phyloP scores from a whole-genome alignment of 2,113 vertebrate species.

The Protobothrops flavoviridis region DNA sequence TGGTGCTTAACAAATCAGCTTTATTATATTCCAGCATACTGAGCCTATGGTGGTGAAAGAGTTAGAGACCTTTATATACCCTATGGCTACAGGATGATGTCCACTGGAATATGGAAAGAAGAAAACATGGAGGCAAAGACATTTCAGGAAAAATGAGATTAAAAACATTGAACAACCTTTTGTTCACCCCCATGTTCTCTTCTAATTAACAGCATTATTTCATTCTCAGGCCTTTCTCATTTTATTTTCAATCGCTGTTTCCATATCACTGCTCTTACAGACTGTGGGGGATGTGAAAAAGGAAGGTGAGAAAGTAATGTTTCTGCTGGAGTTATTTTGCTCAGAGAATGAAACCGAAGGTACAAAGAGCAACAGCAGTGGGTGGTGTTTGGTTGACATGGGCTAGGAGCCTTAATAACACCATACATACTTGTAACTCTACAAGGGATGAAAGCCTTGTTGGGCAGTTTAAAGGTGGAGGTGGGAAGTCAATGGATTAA shows the following conservation, averaged over 20 bases:
- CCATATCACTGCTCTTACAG: neutral
- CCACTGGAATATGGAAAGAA: neutral
- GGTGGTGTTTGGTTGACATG: neutral
- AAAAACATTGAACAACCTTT: neutral
- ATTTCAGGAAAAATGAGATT: neutral
- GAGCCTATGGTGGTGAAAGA: neutral
- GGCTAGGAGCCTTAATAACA: neutral
- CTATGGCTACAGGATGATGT: neutral
- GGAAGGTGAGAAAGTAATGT: constrained; percentile 17
- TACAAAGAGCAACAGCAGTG: neutral
- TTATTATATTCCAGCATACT: neutral
- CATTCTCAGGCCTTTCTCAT: neutral
- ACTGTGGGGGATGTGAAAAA: neutral
- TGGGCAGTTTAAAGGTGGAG: neutral
- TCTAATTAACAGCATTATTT: neutral
- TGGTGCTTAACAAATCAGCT: neutral
- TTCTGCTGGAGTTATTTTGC: constrained; percentile 3
- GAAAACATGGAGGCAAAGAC: neutral
- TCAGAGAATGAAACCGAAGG: neutral
- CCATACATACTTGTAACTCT: neutral
- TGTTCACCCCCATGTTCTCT: neutral
- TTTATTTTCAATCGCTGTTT: neutral
- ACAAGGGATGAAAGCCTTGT: neutral
- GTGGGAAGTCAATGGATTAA: neutral
- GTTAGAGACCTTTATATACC: neutral